Base-by-base conservation (phyloP, 2,888 invertebrate species). In the Blera fallax region DNA sequence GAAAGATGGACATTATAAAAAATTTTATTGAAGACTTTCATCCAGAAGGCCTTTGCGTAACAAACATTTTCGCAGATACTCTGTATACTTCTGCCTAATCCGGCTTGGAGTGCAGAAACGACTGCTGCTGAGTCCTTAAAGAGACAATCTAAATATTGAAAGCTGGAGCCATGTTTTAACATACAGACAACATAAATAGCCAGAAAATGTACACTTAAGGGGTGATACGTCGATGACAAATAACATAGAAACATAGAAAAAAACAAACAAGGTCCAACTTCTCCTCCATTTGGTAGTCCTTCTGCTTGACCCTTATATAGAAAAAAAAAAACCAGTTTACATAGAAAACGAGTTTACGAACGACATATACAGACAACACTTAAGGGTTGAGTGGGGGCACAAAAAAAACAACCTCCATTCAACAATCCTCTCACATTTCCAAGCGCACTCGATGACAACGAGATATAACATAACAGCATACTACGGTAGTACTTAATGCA, bases 341-440 rank as follows among this genome's bases (percentile, higher is more conserved):
- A 43, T 27, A 34, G 27, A 18, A 73, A 10, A 65, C 29, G 4
- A n/a, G 45, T 62, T 54, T 27, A 82, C 76, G n/a, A 67, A 83
- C 78, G 52, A 83, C 72, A 78, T 50, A 40, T 50, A 50, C 8
- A 48, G 54, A 79, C 83, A 82, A 82, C 82, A 77, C 18, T 52
- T 40, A 40, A 14, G 14, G 40, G 14, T 40, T 40, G 40, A 40
- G 6, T 40, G 40, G 40, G 14, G 14, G 32, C 21, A 43, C 48
- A 69, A 77, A 40, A 6, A 29, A 62, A 14, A 16, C 16, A 21
- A 64, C 21, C 52, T 43, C 34, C 40, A 70, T 67, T 56, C 50
- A 74, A 60, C 69, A 70, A 43, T 56, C 65, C 52, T 76, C 80
- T 74, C 83, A 79, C 62, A 84, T 79, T 58, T 79, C 48, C 50